A percentile compares a stretch with the other conserved stretches of the same genome.
phyloP scores from a whole-genome alignment of 1,140 invertebrate species.

The Microvelia longipes region DNA sequence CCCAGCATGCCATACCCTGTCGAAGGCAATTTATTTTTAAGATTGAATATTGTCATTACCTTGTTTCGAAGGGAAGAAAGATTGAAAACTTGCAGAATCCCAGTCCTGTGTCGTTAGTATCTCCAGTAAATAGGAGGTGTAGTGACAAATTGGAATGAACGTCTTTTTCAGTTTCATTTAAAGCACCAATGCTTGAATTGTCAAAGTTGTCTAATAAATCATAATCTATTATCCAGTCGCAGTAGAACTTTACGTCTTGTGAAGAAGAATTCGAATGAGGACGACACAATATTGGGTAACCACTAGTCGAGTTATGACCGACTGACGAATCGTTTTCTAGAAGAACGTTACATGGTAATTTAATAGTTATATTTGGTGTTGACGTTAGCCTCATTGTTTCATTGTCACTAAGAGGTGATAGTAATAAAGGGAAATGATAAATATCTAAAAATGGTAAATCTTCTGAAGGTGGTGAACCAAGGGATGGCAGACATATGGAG shows the following conservation, averaged over 20 bases:
- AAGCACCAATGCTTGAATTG: too few relatives aligned
- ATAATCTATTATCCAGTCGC: background rate
- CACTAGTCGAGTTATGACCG: too few relatives aligned
- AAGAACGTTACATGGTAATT: background rate
- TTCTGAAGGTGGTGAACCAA: background rate
- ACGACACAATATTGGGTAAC: background rate
- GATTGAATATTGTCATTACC: too few relatives aligned
- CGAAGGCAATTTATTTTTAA: too few relatives aligned
- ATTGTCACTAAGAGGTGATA: background rate
- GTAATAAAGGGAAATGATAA: background rate
- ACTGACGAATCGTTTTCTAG: background rate
- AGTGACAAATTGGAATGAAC: too few relatives aligned
- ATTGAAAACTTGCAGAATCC: too few relatives aligned
- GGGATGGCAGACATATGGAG: background rate
- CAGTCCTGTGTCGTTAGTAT: too few relatives aligned
- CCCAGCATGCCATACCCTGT: too few relatives aligned
- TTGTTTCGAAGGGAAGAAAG: too few relatives aligned
- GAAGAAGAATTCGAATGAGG: background rate
- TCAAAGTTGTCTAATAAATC: too few relatives aligned
- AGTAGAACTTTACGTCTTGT: background rate
- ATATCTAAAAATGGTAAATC: background rate
- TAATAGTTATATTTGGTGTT: background rate
- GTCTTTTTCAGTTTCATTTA: too few relatives aligned
- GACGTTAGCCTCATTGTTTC: background rate
- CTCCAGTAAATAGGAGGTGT: too few relatives aligned